A percentile compares a stretch with the other conserved stretches of the same genome.
Evolutionary conservation across 2,888 invertebrate species (phyloP).

Genomic region (Drosophila testacea): DNA sequence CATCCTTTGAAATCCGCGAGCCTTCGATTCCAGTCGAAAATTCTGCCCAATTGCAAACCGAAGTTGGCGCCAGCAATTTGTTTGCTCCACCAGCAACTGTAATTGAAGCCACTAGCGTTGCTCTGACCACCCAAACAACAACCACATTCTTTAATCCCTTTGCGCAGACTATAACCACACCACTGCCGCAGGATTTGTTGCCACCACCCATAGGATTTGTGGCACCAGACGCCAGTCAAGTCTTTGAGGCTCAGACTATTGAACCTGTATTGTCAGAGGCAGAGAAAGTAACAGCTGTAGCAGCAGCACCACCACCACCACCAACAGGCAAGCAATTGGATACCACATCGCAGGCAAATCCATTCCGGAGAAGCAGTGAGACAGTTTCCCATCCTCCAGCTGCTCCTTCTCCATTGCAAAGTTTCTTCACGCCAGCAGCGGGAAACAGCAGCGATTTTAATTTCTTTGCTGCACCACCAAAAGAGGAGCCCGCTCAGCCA

Average conservation of each 20-base stretch:
- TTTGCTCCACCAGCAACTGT: constrained; percentile 16
- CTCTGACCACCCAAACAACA: constrained; percentile 48
- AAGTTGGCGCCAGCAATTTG: constrained; percentile 2
- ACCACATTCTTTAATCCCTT: constrained; percentile 70
- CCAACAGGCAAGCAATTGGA: constrained; percentile 1
- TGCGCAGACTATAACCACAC: constrained; percentile 56
- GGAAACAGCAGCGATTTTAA: constrained; percentile 41
- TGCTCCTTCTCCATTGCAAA: constrained; percentile 60
- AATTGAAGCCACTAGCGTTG: constrained; percentile 20
- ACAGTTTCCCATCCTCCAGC: constrained; percentile 26
- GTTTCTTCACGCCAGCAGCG: constrained; percentile 61
- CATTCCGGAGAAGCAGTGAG: constrained; percentile 45
- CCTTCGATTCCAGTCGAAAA: not conserved
- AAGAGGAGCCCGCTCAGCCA: not conserved
- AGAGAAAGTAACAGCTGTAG: constrained; percentile 3
- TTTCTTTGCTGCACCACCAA: constrained; percentile 33
- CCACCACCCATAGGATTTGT: constrained; percentile 69
- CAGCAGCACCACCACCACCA: constrained; percentile 27
- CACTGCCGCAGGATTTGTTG: constrained; percentile 43
- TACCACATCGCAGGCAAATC: constrained; percentile 26
- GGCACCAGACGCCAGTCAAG: constrained; percentile 4
- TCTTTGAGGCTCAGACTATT: constrained; percentile 47
- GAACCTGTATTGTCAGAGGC: constrained; percentile 51
- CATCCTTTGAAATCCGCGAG: not conserved
- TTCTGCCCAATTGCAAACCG: not conserved